Conservation (phyloP, 2,888 invertebrate species). For the Automeris io region DNA sequence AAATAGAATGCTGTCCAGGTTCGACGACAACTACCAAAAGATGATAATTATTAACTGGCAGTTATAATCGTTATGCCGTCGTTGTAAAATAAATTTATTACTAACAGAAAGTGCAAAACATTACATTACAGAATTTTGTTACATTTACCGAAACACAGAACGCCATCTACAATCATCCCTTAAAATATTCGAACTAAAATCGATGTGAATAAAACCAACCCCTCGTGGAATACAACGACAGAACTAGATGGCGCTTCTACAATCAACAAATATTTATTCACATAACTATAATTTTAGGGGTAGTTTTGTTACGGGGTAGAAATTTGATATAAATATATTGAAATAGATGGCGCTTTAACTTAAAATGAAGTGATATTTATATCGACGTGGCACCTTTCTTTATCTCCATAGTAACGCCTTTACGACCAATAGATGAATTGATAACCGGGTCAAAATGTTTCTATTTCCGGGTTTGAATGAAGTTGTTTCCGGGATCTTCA, state of each 20-base stretch:
- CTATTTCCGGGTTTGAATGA: no score
- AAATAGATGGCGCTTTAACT: conserved; percentile 5
- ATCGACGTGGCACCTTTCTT: not conserved
- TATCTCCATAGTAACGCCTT: no score
- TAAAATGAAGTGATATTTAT: not conserved
- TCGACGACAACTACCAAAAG: no score
- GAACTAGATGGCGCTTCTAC: conserved; percentile 43
- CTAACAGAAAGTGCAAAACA: not conserved
- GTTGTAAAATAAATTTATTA: conserved; percentile 5
- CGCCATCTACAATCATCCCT: conserved; percentile 51
- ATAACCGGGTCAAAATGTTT: no score
- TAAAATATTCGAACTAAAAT: conserved; percentile 32
- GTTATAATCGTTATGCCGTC: conserved; percentile 3
- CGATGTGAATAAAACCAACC: conserved; percentile 24
- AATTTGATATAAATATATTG: not conserved
- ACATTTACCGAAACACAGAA: not conserved
- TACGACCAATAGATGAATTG: no score
- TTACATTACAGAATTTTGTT: conserved; percentile 3
- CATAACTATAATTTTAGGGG: conserved; percentile 15
- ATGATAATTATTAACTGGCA: no score
- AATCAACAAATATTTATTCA: conserved; percentile 6
- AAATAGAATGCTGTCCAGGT: no score
- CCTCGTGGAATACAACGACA: conserved; percentile 12
- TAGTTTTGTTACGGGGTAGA: conserved; percentile 11
- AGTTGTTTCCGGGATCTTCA: no score